phyloP scores from a whole-genome alignment of 1,140 invertebrate species.

The Drosophila burlai region DNA sequence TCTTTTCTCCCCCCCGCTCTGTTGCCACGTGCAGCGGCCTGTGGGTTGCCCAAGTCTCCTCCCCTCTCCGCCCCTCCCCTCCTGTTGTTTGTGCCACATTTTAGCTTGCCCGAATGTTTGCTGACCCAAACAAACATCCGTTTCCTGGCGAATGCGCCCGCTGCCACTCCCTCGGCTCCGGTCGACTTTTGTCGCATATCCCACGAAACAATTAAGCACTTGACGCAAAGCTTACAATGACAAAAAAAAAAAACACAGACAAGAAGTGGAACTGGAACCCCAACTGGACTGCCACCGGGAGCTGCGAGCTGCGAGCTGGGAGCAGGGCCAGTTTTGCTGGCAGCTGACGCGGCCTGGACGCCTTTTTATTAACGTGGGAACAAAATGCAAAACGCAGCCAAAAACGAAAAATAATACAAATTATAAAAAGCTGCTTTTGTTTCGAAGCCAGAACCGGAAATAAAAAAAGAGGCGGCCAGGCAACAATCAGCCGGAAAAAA shows the following conservation, averaged over 20 bases:
- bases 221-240: conserved; percentile 30
- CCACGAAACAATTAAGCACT: conserved; percentile 74
- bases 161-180: conserved; percentile 38
- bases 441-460: conserved; percentile 58
- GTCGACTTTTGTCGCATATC: conserved; percentile 57
- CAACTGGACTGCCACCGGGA: conserved; percentile 38
- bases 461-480: conserved; percentile 20
- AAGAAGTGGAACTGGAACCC: conserved; percentile 36
- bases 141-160: conserved; percentile 66
- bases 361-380: conserved; percentile 74
- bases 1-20: conserved; percentile 1
- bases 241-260: neutral
- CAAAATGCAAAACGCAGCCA: conserved; percentile 54
- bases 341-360: conserved; percentile 32
- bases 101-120: conserved; percentile 24
- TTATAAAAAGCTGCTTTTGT: conserved; percentile 42
- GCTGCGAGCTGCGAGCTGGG: conserved; percentile 3
- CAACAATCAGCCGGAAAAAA: conserved; percentile 43
- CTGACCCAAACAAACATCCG: conserved; percentile 78
- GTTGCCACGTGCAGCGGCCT: conserved; percentile 60
- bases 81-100: conserved; percentile 11
- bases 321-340: conserved; percentile 27
- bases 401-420: conserved; percentile 41
- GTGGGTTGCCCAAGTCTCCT: conserved; percentile 15
- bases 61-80: neutral